Percentiles rank a stretch among this genome's conserved stretches.
These are phyloP conservation scores for Uloborus diversus DNA, from an alignment of 1,140 invertebrate species.

Conservation along the genomic window DNA sequence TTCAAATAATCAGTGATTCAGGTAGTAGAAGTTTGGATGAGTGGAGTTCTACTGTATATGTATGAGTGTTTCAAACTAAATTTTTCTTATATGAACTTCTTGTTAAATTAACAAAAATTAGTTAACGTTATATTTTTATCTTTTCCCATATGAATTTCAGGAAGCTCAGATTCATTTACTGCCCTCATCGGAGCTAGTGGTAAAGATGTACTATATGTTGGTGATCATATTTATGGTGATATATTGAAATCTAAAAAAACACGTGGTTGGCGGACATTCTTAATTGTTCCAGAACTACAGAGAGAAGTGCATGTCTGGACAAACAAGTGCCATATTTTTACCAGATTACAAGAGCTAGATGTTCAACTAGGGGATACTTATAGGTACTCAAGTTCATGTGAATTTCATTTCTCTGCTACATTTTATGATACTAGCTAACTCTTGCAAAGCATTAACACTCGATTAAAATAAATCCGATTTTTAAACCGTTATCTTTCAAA, in stretches of 20 bases:
- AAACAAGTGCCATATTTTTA: slow-evolving; percentile 92
- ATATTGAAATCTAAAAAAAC: slow-evolving; percentile 99
- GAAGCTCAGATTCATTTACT: slow-evolving; percentile 97
- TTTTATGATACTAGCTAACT: too few relatives aligned
- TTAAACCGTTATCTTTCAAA: too few relatives aligned
- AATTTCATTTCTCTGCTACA: too few relatives aligned
- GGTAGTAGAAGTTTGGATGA: too few relatives aligned
- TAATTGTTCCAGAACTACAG: slow-evolving; percentile 97
- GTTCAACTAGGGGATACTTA: slow-evolving; percentile 92
- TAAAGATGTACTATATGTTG: slow-evolving; percentile 97
- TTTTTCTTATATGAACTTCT: too few relatives aligned
- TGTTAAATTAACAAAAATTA: too few relatives aligned
- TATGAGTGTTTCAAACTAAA: too few relatives aligned
- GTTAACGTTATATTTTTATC: background rate
- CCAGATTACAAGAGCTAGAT: slow-evolving; percentile 89
- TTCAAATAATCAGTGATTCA: too few relatives aligned
- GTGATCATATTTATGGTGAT: slow-evolving; percentile 99
- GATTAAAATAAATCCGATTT: too few relatives aligned
- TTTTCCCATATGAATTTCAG: slow-evolving; percentile 64
- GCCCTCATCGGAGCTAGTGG: slow-evolving; percentile 95
- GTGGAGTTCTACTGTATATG: too few relatives aligned
- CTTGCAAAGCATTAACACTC: too few relatives aligned
- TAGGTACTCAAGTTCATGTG: slow-evolving; percentile 77
- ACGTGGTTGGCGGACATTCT: slow-evolving; percentile 92
- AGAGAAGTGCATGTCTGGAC: slow-evolving; percentile 98